Conservation (phyloP, 2,113 vertebrate species). For the Tachysurus fulvidraco region DNA sequence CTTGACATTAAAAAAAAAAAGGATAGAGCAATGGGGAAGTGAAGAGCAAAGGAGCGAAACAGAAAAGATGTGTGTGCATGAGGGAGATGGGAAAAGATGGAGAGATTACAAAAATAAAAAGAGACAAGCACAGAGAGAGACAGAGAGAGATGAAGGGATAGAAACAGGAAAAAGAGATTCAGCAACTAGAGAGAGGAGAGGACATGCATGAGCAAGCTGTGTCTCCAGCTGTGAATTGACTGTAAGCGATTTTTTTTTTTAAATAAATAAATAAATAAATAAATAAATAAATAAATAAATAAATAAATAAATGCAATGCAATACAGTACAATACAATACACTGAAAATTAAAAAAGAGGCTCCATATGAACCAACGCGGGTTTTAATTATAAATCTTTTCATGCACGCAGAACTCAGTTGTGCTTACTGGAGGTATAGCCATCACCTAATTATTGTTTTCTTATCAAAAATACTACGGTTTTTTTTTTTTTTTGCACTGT, state of each 20-base stretch:
- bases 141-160: background rate
- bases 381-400: constrained; percentile 69
- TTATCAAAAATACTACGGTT: constrained; percentile 49
- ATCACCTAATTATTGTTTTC: constrained; percentile 68
- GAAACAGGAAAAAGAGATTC: background rate
- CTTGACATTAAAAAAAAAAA: background rate
- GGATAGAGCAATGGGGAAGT: constrained; percentile 27
- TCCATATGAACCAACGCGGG: constrained; percentile 62
- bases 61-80: background rate
- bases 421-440: constrained; percentile 69
- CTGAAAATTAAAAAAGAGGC: constrained; percentile 58
- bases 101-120: constrained; percentile 9
- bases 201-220: constrained; percentile 60
- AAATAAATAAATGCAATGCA: constrained; percentile 64
- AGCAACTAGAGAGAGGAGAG: background rate
- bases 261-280: constrained; percentile 68
- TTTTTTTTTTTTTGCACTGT: background rate
- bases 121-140: constrained; percentile 10
- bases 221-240: constrained; percentile 69
- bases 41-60: background rate
- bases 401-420: constrained; percentile 69
- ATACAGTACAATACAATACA: background rate
- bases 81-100: background rate
- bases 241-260: constrained; percentile 68
- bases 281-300: constrained; percentile 69